Conservation (phyloP, 2,888 invertebrate species). For the Xestoiulus laeticollis region DNA sequence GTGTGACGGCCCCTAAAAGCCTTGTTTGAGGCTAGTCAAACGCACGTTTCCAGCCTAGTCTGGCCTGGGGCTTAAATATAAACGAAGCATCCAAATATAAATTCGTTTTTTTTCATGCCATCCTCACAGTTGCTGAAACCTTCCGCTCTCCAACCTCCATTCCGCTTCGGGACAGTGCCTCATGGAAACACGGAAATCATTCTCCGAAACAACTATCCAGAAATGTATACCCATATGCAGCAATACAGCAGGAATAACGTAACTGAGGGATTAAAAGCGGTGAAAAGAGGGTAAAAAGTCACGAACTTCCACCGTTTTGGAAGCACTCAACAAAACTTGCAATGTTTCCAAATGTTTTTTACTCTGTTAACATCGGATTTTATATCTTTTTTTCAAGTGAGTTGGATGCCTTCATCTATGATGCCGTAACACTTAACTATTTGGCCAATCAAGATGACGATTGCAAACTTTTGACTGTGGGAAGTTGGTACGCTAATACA, state of each 20-base stretch:
- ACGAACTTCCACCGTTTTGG: too few species aligned
- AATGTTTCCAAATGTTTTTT: too few species aligned
- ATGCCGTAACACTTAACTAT: neutral
- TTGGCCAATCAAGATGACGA: neutral
- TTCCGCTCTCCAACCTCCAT: slow-evolving; percentile 68
- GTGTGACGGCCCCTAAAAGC: too few species aligned
- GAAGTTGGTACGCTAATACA: neutral
- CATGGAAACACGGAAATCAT: slow-evolving; percentile 97
- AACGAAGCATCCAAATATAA: too few species aligned
- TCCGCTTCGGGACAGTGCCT: slow-evolving; percentile 90
- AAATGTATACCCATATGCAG: slow-evolving; percentile 92
- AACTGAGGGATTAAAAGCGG: slow-evolving; percentile 83
- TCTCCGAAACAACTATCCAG: slow-evolving; percentile 74
- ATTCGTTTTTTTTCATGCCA: too few species aligned
- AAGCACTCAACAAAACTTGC: too few species aligned
- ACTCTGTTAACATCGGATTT: too few species aligned
- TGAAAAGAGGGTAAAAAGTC: slow-evolving; percentile 75
- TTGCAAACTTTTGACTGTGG: neutral
- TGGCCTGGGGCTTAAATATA: too few species aligned
- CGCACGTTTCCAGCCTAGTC: too few species aligned
- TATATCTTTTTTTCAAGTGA: neutral
- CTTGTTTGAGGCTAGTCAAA: too few species aligned
- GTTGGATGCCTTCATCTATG: slow-evolving; percentile 24
- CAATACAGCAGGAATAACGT: slow-evolving; percentile 85
- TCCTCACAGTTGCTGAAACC: slow-evolving; percentile 64